These are phyloP conservation scores for Trachelus stipa DNA, from an alignment of 2,888 invertebrate species.

Conservation along the genomic window DNA sequence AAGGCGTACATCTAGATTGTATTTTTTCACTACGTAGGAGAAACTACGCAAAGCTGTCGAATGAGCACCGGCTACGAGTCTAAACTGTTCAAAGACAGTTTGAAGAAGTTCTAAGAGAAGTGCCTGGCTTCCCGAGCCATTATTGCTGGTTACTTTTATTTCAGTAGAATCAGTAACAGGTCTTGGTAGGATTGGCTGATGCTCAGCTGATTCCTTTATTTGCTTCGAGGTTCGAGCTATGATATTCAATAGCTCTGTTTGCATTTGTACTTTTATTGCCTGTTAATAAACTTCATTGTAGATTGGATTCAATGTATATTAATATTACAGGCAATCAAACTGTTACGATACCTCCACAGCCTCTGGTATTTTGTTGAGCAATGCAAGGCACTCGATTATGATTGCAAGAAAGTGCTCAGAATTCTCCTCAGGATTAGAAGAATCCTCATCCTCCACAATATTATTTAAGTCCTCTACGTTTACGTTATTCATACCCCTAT, in stretches of 20 bases:
- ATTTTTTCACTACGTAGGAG: conserved; percentile 72
- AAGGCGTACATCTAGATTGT: conserved; percentile 69
- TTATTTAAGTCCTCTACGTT: conserved; percentile 59
- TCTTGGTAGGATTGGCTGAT: conserved; percentile 25
- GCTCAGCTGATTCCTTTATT: conserved; percentile 62
- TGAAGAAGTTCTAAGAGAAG: conserved; percentile 75
- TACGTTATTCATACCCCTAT: conserved; percentile 47
- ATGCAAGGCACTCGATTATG: conserved; percentile 86
- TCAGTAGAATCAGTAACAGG: conserved; percentile 23
- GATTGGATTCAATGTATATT: not conserved
- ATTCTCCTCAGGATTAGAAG: conserved; percentile 73
- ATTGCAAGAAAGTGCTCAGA: conserved; percentile 81
- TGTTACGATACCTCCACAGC: conserved; percentile 78
- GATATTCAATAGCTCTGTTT: conserved; percentile 83
- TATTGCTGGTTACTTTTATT: conserved; percentile 30
- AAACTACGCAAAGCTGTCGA: conserved; percentile 75
- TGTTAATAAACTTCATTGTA: conserved; percentile 56
- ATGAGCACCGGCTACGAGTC: conserved; percentile 84
- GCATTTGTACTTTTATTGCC: conserved; percentile 86
- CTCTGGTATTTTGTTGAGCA: conserved; percentile 85
- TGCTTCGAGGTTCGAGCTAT: conserved; percentile 84
- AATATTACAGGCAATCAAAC: not conserved
- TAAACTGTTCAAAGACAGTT: conserved; percentile 85
- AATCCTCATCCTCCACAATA: conserved; percentile 72
- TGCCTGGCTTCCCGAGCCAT: conserved; percentile 54